A percentile compares a stretch with the other conserved stretches of the same genome.
phyloP scores from a whole-genome alignment of 2,797 vertebrate species.

The Psittacula derbiana region DNA sequence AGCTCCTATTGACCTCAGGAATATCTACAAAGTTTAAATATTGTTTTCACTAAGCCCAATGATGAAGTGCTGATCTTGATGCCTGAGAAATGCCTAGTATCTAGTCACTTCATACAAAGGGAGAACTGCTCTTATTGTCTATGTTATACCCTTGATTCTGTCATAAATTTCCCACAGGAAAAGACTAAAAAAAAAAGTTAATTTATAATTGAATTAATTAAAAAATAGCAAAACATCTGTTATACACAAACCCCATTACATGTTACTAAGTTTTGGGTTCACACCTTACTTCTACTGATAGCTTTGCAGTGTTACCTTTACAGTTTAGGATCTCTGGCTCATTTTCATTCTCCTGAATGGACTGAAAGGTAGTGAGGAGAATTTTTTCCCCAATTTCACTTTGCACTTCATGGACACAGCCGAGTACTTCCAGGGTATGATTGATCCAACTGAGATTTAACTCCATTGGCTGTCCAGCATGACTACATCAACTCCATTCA shows the following conservation, averaged over 20 bases:
- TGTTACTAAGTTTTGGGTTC: neutral
- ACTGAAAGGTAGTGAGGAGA: neutral
- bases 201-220: neutral
- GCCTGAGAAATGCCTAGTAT: neutral
- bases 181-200: neutral
- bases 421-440: neutral
- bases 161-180: neutral
- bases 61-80: fast-evolving
- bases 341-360: neutral
- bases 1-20: neutral
- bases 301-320: neutral
- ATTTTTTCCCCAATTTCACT: neutral
- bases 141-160: neutral
- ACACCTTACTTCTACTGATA: neutral
- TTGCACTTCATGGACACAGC: neutral
- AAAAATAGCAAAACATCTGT: neutral
- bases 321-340: neutral
- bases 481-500: neutral
- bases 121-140: neutral
- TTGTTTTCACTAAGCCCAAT: neutral
- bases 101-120: neutral
- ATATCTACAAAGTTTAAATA: neutral
- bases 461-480: neutral
- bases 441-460: neutral
- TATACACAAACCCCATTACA: neutral